Base-by-base conservation (phyloP, 2,113 vertebrate genomes). In the Formicarius rufipectus region DNA sequence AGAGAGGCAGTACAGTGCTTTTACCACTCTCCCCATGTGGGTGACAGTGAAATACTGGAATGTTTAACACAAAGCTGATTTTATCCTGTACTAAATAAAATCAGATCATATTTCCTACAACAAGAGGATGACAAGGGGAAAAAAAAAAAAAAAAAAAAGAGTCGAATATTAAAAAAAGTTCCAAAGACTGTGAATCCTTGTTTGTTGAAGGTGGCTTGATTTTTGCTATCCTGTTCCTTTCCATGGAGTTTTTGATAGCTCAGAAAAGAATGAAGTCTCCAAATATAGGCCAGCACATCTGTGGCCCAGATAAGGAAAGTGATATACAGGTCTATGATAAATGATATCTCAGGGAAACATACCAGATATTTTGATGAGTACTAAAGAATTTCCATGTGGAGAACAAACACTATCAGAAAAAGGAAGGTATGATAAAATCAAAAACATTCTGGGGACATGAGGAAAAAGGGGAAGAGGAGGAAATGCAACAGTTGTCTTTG, bases 281-380 rank as follows among this genome's bases (percentile, higher is more conserved):
- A 76, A 94, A 95, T 59, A 67, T 2, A 83, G 62, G 39, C 62
- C 89, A 90, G 55, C 30, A 89, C 87, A 96, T 96, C 93, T 94
- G 93, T 52, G 77, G 37, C 21, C 67, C 93, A 96, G 84, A 94
- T 80, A 95, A 91, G 30, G 45, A 91, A 83, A 94, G 62, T 53
- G 84, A 92, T 93, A 69, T 67, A 69, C 49, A 80, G 31, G 55
- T 25, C 50, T 35, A 35, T 69, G 71, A 93, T 47, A 95, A 96
- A 93, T 80, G 74, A 31, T 91, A 94, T 90, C 74, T 91, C 63
- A 90, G 42, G 50, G 59, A 90, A 80, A 50, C 87, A 90, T 66
- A 96, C 45, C 78, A 96, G 71, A 85, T 90, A 91, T 74, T 74
- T 87, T 69, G 67, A 88, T 85, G 84, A 67, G 42, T 69, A 83